Evolutionary conservation across 2,888 invertebrate species (phyloP), one percentile per base, ranked within the genome.

Genomic region (Scaptomyza parva): DNA sequence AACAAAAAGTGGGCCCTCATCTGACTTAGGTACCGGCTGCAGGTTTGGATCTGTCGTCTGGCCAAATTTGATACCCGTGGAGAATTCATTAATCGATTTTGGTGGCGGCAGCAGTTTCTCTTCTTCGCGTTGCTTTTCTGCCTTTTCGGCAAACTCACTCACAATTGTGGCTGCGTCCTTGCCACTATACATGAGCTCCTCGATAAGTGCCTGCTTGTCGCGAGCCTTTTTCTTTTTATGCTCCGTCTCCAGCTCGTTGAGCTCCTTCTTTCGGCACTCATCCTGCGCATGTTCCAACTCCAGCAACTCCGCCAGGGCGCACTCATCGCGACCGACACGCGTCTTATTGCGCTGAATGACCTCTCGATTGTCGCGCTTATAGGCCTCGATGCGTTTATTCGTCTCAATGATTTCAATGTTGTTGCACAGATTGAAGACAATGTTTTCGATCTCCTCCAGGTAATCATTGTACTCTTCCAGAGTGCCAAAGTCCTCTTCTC

Each of bases 381-480:
- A 98, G 81, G 96, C 96, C 89, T 98, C 98, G 75, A 98, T 97
- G 86, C 93, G 95, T 90, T 96, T 97, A 91, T 97, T 97, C 0
- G 98, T 98, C 74, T 95, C 95, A 37, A 97, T 94, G 43, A 97
- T 93, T 91, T 99, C 97, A 64, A 97, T 95, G 89, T 97, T 96
- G 92, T 98, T 96, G 2, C 95, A 94, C 80, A 99, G 92, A 93
- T 98, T 98, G 91, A 94, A 98, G 63, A 99, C 95, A 78, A 98
- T 96, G 0, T 94, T 95, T 92, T 99, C 99, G 40, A 99, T 94
- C 92, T 97, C 96, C 92, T 99, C 99, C 78, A 99, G 93, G 91
- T 99, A 99, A 92, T 99, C 97, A 92, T 99, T 99, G 91, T 96
- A 99, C 63, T 97, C 98, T 37, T 94, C 92, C 58, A 98, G 91